phyloP scores from a whole-genome alignment of 2,888 invertebrate genomes.

The Drosophila algonquin region DNA sequence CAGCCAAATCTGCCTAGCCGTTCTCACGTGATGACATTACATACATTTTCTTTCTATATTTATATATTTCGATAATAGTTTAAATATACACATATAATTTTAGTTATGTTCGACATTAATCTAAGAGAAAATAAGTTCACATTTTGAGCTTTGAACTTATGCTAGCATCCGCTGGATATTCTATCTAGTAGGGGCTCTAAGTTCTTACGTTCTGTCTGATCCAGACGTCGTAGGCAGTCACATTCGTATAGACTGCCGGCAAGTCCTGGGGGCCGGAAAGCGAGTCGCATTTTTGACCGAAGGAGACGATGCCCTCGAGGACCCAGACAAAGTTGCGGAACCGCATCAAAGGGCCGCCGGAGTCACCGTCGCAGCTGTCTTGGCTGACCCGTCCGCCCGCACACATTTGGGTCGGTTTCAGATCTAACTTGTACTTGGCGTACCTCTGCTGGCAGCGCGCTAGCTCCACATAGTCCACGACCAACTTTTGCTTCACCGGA shows the following conservation, averaged over 20 bases:
- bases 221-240: constrained; percentile 86
- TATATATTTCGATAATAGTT: neutral
- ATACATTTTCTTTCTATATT: neutral
- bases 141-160: constrained; percentile 53
- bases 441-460: constrained; percentile 83
- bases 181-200: constrained; percentile 10
- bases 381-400: constrained; percentile 88
- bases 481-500: too few species aligned
- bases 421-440: constrained; percentile 17
- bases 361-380: constrained; percentile 91
- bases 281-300: too few species aligned
- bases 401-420: constrained; percentile 86
- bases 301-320: constrained; percentile 88
- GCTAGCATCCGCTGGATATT: neutral
- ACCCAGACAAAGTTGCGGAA: constrained; percentile 85
- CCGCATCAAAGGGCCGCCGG: constrained; percentile 90
- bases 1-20: too few species aligned
- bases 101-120: neutral
- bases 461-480: too few species aligned
- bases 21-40: too few species aligned
- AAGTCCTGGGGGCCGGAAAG: too few species aligned
- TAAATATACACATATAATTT: neutral
- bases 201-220: constrained; percentile 76
- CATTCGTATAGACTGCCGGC: constrained; percentile 89
- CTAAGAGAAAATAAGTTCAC: constrained; percentile 60